Percentiles rank a stretch among this genome's conserved stretches.
Evolutionary conservation across 2,888 invertebrate genomes (phyloP).

Genomic region (Eulithis prunata): DNA sequence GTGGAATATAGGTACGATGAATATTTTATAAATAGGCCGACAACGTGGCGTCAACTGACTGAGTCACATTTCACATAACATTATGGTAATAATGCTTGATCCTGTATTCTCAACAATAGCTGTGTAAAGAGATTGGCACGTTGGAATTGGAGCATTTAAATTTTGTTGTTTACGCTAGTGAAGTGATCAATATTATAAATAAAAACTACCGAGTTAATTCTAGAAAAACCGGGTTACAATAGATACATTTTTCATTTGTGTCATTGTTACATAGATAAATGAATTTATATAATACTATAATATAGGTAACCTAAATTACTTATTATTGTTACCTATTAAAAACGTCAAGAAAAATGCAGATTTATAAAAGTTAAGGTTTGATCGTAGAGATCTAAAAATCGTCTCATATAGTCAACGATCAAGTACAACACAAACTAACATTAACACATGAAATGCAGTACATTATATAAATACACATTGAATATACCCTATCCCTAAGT

Average conservation of each 20-base stretch:
- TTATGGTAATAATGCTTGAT: constrained; percentile 3
- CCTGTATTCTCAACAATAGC: background rate
- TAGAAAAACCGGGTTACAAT: constrained; percentile 1
- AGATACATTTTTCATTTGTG: background rate
- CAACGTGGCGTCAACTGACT: constrained; percentile 11
- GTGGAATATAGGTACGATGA: constrained; percentile 28
- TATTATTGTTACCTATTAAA: constrained; percentile 5
- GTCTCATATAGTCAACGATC: constrained; percentile 50
- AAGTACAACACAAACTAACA: constrained; percentile 53
- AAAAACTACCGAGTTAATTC: background rate
- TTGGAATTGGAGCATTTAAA: constrained; percentile 33
- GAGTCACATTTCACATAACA: constrained; percentile 12
- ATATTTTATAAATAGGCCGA: constrained; percentile 24
- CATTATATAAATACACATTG: constrained; percentile 51
- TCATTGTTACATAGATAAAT: constrained; percentile 11
- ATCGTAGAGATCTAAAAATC: constrained; percentile 26
- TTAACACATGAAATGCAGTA: constrained; percentile 77
- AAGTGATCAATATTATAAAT: constrained; percentile 13
- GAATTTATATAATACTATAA: background rate
- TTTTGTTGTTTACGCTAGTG: constrained; percentile 28
- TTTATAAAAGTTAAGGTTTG: constrained; percentile 26
- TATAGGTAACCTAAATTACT: background rate
- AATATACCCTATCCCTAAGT: constrained; percentile 62
- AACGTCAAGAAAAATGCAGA: constrained; percentile 14
- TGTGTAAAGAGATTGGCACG: constrained; percentile 41